Base-by-base conservation (phyloP, 2,797 vertebrate species). In the Sorex maritimensis region DNA sequence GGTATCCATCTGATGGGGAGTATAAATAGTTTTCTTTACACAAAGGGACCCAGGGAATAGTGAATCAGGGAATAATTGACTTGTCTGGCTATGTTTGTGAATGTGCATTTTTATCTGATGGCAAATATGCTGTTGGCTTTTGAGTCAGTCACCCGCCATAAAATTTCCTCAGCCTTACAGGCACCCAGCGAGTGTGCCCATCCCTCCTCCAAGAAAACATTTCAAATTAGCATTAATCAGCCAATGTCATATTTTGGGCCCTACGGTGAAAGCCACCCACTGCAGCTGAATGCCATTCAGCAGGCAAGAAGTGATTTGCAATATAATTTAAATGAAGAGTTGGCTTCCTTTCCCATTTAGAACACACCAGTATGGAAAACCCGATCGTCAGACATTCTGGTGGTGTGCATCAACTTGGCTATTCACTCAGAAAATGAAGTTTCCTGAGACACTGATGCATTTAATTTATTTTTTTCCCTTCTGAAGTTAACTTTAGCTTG, bases 101-200 rank as follows among this genome's bases (percentile, higher is more conserved):
- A 97, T 95, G 97, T 96, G 95, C 96, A 92, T 97, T 98, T 98
- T 97, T 97, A 97, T 97, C 97, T 97, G 97, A 97, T 97, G 95
- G 97, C 97, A 97, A 97, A 96, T 94, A 95, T 86, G 95, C 97
- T 96, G 93, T 98, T 95, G 97, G 92, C 97, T 97, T 97, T 93
- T 92, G 96, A 98, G 95, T 95, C 96, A 96, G 95, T 97, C 97
- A 97, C 92, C 95, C 38, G 0, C 97, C 92, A 75, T 97, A 96
- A 97, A 97, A 97, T 90, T 96, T 83, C 93, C 84, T 83, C 69
- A 3, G 85, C 84, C 73, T 95, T 68, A 38, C 90, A 92, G 74
- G 38, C 2, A 7, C 63, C 58, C 44, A 91, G 95, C 88, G 91
- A 90, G 90, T 69, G 21, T 1, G 75, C 87, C 93, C 85, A 89